Evolutionary conservation across 1,140 invertebrate genomes (phyloP).

Genomic region (Cydia amplana): DNA sequence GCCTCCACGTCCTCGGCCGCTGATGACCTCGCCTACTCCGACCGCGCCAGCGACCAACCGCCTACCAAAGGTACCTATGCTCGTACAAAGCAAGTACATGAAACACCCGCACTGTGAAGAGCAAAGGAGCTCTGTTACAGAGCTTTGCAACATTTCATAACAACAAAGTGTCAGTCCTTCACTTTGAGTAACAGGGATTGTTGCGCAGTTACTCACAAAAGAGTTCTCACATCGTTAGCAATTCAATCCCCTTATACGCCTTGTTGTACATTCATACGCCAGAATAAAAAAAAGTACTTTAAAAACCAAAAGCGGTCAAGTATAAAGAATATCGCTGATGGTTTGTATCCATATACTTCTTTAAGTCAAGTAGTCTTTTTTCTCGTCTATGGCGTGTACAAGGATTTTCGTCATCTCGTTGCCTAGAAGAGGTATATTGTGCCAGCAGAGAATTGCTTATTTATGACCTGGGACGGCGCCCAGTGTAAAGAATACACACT

Average conservation of each 20-base stretch:
- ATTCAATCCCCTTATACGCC: not conserved
- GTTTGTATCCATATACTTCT: not conserved
- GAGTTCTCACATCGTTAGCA: not conserved
- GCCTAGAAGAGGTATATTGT: not conserved
- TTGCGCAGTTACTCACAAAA: not conserved
- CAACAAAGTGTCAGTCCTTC: not conserved
- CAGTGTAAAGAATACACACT: not conserved
- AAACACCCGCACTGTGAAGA: too few species aligned
- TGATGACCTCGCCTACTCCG: slow-evolving; percentile 46
- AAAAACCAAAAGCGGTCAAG: not conserved
- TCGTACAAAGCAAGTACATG: not conserved
- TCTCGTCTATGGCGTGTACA: not conserved
- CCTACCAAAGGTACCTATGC: slow-evolving; percentile 57
- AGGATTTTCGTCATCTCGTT: not conserved
- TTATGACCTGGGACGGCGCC: not conserved
- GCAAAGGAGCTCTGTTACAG: not conserved
- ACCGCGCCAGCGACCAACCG: slow-evolving; percentile 46
- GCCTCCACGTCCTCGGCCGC: slow-evolving; percentile 65
- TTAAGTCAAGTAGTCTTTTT: not conserved
- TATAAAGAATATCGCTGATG: not conserved
- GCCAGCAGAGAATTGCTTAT: not conserved
- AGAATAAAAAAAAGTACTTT: too few species aligned
- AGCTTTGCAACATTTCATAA: not conserved
- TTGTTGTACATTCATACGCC: not conserved
- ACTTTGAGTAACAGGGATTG: not conserved